Conservation (phyloP, 2,113 vertebrate genomes). For the Cephalopterus ornatus region DNA sequence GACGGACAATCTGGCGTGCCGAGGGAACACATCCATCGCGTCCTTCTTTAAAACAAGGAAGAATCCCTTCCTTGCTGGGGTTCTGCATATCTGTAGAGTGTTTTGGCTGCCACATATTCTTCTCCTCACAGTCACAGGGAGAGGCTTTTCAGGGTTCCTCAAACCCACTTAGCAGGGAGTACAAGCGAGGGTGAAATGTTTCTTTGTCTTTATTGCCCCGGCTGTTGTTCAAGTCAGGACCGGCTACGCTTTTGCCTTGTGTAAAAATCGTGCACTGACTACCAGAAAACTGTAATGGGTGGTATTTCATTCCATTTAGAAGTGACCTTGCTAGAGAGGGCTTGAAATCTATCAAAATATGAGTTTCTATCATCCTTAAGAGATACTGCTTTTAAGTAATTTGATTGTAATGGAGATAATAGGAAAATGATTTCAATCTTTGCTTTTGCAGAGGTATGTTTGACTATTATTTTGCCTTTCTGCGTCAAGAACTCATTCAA, state of each 20-base stretch:
- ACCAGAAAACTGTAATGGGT: background rate
- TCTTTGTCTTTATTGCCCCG: background rate
- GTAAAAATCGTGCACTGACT: background rate
- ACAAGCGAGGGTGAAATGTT: background rate
- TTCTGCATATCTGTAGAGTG: background rate
- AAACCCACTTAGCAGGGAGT: background rate
- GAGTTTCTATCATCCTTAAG: background rate
- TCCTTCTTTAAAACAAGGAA: background rate
- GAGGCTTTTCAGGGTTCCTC: background rate
- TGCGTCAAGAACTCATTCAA: background rate
- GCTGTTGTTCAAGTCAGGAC: background rate
- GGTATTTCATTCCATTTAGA: background rate
- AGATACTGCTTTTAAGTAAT: constrained; percentile 27
- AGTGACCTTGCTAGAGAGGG: background rate
- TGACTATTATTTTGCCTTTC: constrained; percentile 9
- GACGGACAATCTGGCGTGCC: background rate
- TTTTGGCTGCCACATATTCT: background rate
- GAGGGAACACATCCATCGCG: background rate
- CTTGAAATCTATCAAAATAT: constrained; percentile 29
- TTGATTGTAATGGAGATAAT: constrained; percentile 15
- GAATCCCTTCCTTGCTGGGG: background rate
- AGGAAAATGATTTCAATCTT: background rate
- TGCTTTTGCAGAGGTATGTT: background rate
- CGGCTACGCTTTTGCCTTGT: background rate
- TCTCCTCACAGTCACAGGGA: background rate